Evolutionary conservation across 1,140 invertebrate genomes (phyloP), one percentile per base, ranked within the genome.

Genomic region (Lepidurus couesii): DNA sequence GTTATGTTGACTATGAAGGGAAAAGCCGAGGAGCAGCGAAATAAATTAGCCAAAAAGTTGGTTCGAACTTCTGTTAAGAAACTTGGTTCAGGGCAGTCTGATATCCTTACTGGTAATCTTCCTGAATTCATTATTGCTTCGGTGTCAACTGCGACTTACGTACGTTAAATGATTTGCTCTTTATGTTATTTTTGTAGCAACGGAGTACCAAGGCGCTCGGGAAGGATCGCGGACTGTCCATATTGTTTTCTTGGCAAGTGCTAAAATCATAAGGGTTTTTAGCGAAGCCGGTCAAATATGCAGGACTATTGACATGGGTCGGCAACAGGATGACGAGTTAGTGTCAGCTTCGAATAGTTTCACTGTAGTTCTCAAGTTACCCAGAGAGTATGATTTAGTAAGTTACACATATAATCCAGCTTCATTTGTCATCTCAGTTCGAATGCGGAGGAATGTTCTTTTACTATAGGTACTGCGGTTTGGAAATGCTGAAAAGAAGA

Each of bases 311-410:
- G 86, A 87, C 77, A 81, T 86, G 26, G 76, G 81, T 44, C 74
- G 75, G 13, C 11, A 13, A 9, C 75, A 53, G 42, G 16, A 21
- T 11, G 42, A n/a, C 44, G 24, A 84, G 45, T 76, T 86, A n/a
- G 81, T 83, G 75, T 79, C 82, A 7, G 81, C 83, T 10, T 85
- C 84, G 75, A 87, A 89, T 81, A 85, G 85, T 11, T 82, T 85
- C 11, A 86, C 87, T 79, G 24, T 90, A 0, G 79, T 89, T 34
- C 82, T 91, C 13, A 86, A 87, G 78, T 85, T 89, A 21, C 84
- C 86, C 0, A 87, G 88, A 80, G 89, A 90, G 83, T 90, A 91
- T 82, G 90, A 92, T 79, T 81, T 87, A 75, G 87, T 84, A 73
- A 73, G 79, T 83, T 75, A 7, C 7, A n/a, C 43, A 75, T 11